A percentile compares a stretch with the other conserved stretches of the same genome.
phyloP scores from a whole-genome alignment of 2,888 invertebrate species.

The Scaptomyza cyrtandrae region DNA sequence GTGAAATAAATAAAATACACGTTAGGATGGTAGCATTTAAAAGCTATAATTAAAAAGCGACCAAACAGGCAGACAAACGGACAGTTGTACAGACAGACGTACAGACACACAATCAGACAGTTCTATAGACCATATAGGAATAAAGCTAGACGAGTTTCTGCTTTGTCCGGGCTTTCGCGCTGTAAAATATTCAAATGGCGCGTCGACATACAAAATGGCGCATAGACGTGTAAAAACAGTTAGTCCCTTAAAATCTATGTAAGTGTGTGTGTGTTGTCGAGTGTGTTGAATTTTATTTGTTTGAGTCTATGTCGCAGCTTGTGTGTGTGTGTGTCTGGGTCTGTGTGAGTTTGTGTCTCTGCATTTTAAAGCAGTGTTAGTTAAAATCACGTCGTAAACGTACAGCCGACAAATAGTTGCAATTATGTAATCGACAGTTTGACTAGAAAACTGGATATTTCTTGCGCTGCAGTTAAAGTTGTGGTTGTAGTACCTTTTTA shows the following conservation, averaged over 20 bases:
- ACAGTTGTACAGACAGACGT: slow-evolving; percentile 17
- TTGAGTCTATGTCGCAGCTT: slow-evolving; percentile 47
- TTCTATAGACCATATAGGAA: slow-evolving; percentile 29
- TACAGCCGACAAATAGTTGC: slow-evolving; percentile 61
- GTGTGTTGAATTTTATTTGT: slow-evolving; percentile 58
- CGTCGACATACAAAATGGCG: slow-evolving; percentile 74
- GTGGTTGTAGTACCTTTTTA: too few relatives aligned
- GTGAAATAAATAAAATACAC: slow-evolving; percentile 80
- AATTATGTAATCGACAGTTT: slow-evolving; percentile 28
- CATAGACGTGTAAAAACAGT: slow-evolving; percentile 72
- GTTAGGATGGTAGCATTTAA: slow-evolving; percentile 77
- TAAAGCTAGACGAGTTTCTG: slow-evolving; percentile 55
- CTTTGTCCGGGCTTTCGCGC: slow-evolving; percentile 44
- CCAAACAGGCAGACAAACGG: slow-evolving; percentile 49
- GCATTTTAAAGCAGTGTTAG: slow-evolving; percentile 62
- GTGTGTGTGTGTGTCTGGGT: slow-evolving; percentile 8
- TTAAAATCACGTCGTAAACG: slow-evolving; percentile 32
- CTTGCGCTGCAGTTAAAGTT: too few relatives aligned
- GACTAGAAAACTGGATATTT: neutral
- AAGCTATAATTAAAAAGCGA: slow-evolving; percentile 80
- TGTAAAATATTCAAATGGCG: slow-evolving; percentile 75
- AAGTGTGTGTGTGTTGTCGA: slow-evolving; percentile 27
- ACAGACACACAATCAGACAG: slow-evolving; percentile 24
- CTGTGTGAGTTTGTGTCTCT: slow-evolving; percentile 33
- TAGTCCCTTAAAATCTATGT: slow-evolving; percentile 40